Percentiles rank a stretch among this genome's conserved stretches.
Conservation (phyloP, 92 coral and sea anemone genomes). For the Desmophyllum pertusum region DNA sequence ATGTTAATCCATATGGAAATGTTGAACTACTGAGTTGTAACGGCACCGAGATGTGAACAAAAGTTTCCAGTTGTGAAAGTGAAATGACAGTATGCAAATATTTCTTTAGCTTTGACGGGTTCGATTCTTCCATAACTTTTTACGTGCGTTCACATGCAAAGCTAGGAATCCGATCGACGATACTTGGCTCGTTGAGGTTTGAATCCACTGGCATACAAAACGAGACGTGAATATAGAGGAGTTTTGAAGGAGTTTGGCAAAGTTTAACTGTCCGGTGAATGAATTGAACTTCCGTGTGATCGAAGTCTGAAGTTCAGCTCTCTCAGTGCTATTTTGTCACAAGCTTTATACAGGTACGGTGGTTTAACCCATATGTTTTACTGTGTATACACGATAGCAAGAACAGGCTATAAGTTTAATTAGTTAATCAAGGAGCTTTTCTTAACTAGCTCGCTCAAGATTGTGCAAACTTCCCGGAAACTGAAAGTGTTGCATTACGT, state of each 20-base stretch:
- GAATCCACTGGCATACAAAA: too few relatives aligned
- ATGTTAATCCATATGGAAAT: background rate
- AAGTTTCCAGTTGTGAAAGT: slow-evolving; percentile 6
- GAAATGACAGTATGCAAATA: slow-evolving; percentile 36
- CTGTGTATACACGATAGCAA: background rate
- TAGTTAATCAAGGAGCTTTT: background rate
- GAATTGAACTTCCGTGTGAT: too few relatives aligned
- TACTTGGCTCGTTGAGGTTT: background rate
- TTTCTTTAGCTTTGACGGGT: background rate
- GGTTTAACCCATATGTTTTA: background rate
- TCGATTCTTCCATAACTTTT: background rate
- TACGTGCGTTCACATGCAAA: background rate
- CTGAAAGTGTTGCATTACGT: background rate
- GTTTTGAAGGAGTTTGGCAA: background rate
- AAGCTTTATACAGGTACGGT: background rate
- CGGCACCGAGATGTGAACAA: background rate
- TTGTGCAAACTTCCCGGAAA: background rate
- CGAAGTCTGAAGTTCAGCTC: too few relatives aligned
- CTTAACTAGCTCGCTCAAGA: background rate
- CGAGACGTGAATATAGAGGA: background rate
- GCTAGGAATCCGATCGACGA: background rate
- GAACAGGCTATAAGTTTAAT: background rate
- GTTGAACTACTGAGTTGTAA: background rate
- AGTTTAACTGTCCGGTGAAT: background rate
- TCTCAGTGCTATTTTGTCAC: background rate